Percentiles rank a stretch among this genome's conserved stretches.
Evolutionary conservation across 2,113 vertebrate genomes (phyloP).

Genomic region (Brachyhypopomus occidentalis): DNA sequence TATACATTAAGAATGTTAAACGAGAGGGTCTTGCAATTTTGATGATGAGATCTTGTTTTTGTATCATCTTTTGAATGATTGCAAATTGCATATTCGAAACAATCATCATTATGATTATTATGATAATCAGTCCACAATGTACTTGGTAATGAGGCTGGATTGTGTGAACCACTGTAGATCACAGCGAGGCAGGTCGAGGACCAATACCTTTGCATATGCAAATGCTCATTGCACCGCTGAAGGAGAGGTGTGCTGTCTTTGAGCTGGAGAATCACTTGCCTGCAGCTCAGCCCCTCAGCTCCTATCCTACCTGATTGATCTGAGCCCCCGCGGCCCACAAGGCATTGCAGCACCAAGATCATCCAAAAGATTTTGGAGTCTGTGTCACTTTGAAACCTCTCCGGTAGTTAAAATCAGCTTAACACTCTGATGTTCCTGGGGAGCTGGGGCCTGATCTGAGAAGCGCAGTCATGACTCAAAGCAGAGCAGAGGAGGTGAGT

Average conservation of each 20-base stretch:
- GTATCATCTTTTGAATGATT: conserved; percentile 31
- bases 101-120: conserved; percentile 40
- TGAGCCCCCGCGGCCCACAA: neutral
- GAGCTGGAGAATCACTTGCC: conserved; percentile 19
- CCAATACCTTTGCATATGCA: conserved; percentile 33
- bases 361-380: neutral
- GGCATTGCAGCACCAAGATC: neutral
- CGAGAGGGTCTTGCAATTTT: neutral
- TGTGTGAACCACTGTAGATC: conserved; percentile 38
- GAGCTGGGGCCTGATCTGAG: neutral
- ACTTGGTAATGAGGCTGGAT: conserved; percentile 38
- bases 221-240: conserved; percentile 11
- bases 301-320: conserved; percentile 19
- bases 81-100: conserved; percentile 22
- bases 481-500: neutral
- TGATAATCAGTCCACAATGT: conserved; percentile 43
- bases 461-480: neutral
- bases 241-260: conserved; percentile 9
- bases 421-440: neutral
- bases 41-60: conserved; percentile 29
- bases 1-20: conserved; percentile 1
- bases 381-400: conserved; percentile 24
- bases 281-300: conserved; percentile 1
- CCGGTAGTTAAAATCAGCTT: conserved; percentile 8
- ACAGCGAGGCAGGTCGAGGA: conserved; percentile 29